Conservation (phyloP, 2,888 invertebrate species). For the Chaitophorus viminalis region DNA sequence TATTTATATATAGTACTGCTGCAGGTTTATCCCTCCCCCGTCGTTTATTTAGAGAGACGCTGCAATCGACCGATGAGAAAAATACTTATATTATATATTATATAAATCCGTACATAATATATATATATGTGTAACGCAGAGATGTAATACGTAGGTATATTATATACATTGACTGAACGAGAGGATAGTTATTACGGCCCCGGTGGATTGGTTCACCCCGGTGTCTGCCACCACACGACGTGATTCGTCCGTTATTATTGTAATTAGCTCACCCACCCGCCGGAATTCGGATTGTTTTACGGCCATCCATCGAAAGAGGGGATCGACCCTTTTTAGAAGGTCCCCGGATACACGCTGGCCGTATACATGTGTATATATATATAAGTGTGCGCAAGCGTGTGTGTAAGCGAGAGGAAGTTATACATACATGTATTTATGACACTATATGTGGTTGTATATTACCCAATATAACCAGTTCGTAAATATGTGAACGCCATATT, state of each 20-base stretch:
- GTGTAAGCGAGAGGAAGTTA: not conserved
- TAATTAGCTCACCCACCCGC: constrained; percentile 52
- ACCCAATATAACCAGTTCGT: too few relatives aligned
- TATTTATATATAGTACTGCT: too few relatives aligned
- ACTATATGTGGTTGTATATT: too few relatives aligned
- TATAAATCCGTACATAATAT: not conserved
- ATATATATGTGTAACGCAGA: not conserved
- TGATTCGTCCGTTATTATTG: constrained; percentile 58
- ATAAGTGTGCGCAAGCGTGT: too few relatives aligned
- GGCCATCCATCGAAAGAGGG: constrained; percentile 1
- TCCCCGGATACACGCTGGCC: not conserved
- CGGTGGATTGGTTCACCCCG: constrained; percentile 13
- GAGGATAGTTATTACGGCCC: constrained; percentile 11
- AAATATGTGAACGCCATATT: too few relatives aligned
- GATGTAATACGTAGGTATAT: not conserved
- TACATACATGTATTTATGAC: not conserved
- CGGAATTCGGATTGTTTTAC: constrained; percentile 56
- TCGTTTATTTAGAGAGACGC: not conserved
- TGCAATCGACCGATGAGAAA: not conserved
- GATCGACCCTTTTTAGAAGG: constrained; percentile 53
- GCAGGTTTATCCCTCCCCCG: not conserved
- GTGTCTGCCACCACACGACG: not conserved
- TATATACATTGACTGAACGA: not conserved
- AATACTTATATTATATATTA: too few relatives aligned
- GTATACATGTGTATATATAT: too few relatives aligned